These are phyloP conservation scores for Agrotis segetum DNA, from an alignment of 2,888 invertebrate genomes.

Conservation along the genomic window DNA sequence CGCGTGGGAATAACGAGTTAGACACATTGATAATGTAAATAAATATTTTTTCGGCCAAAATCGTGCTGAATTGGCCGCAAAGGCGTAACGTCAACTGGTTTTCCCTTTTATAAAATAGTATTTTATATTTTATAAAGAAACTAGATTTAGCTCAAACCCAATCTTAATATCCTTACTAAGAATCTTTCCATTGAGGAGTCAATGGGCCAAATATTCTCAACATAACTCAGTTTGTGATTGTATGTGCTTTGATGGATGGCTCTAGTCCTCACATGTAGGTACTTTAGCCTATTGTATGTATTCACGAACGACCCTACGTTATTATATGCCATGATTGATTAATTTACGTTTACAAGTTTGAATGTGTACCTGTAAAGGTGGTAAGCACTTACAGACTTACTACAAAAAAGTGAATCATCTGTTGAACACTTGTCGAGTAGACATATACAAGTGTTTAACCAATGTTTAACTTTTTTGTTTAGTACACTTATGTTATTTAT, in stretches of 20 bases:
- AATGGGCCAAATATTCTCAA: slow-evolving; percentile 45
- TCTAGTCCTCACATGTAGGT: slow-evolving; percentile 37
- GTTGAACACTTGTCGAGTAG: no score
- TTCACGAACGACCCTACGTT: slow-evolving; percentile 50
- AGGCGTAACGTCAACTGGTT: background rate
- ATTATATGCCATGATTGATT: slow-evolving; percentile 62
- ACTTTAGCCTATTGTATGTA: slow-evolving; percentile 47
- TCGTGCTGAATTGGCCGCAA: background rate
- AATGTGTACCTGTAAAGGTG: slow-evolving; percentile 30
- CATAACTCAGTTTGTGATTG: slow-evolving; percentile 35
- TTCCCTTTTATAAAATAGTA: background rate
- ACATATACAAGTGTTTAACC: no score
- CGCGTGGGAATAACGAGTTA: slow-evolving; percentile 1
- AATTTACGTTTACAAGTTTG: slow-evolving; percentile 48
- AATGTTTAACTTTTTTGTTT: background rate
- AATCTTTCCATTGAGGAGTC: slow-evolving; percentile 18
- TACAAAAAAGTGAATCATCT: no score
- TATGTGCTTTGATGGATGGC: slow-evolving; percentile 59
- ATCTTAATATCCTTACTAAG: slow-evolving; percentile 7
- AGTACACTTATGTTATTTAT: background rate
- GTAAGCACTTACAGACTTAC: no score
- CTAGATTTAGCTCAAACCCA: slow-evolving; percentile 2
- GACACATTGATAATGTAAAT: slow-evolving; percentile 11
- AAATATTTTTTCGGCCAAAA: slow-evolving; percentile 24
- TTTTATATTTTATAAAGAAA: slow-evolving; percentile 6